Percentiles rank a stretch among this genome's conserved stretches.
Evolutionary conservation across 2,113 vertebrate species (phyloP).

Genomic region (western clawed frog (Xenopus tropicalis)): DNA sequence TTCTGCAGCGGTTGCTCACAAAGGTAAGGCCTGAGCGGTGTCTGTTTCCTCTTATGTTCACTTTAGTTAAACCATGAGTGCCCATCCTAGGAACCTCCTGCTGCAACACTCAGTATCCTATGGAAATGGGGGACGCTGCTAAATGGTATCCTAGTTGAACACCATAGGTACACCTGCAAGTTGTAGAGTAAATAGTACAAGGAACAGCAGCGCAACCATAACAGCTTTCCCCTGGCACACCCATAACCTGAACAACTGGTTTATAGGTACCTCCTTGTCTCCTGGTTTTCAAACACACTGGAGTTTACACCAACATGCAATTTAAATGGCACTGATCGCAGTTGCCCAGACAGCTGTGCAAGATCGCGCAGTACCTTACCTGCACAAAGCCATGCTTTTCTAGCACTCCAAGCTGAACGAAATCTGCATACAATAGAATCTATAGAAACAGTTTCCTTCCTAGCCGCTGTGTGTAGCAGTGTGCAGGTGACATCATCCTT

Average conservation of each 20-base stretch:
- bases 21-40: neutral
- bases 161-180: no score
- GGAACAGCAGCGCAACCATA: neutral
- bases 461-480: slow-evolving; percentile 53
- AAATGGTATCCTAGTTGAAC: no score
- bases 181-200: no score
- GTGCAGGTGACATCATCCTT: slow-evolving; percentile 73
- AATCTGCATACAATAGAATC: slow-evolving; percentile 56
- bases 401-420: neutral
- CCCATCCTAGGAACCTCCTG: no score
- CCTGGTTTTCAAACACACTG: neutral
- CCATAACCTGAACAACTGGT: slow-evolving; percentile 3
- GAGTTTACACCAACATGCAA: neutral
- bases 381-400: neutral
- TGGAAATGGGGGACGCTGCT: no score
- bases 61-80: no score
- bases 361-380: neutral
- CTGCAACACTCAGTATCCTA: no score
- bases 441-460: slow-evolving; percentile 61
- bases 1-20: neutral
- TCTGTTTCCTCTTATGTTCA: no score
- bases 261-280: neutral
- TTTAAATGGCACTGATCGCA: neutral
- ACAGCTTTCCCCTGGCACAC: slow-evolving; percentile 20
- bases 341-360: neutral